These are phyloP conservation scores for Baryphthengus martii DNA, from an alignment of 2,113 vertebrate genomes.

Conservation along the genomic window DNA sequence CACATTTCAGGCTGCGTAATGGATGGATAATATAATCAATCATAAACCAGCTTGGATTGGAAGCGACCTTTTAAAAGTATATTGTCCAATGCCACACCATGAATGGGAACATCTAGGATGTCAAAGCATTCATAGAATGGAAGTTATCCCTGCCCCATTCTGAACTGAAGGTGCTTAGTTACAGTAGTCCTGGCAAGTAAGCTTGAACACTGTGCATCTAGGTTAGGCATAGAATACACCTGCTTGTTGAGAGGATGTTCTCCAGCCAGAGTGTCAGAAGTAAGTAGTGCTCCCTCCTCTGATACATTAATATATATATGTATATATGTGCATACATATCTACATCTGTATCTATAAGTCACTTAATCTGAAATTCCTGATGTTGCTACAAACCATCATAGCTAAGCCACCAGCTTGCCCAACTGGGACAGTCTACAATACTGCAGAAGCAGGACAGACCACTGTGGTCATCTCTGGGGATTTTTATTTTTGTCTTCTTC, in stretches of 20 bases:
- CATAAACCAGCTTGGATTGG: background rate
- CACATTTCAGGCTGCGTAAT: background rate
- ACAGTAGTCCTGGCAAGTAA: background rate
- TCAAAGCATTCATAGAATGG: background rate
- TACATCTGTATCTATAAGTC: background rate
- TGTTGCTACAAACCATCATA: background rate
- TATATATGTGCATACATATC: background rate
- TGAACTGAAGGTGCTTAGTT: background rate
- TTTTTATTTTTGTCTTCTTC: background rate
- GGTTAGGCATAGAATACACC: background rate
- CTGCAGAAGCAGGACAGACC: background rate
- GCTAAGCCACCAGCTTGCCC: background rate
- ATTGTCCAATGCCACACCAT: accelerated
- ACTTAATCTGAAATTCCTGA: background rate
- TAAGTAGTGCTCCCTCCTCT: background rate
- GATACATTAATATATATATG: background rate
- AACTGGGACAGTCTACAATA: background rate
- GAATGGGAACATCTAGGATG: background rate
- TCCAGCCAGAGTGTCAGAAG: background rate
- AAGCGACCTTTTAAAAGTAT: background rate
- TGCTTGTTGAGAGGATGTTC: background rate
- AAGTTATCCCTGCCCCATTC: background rate
- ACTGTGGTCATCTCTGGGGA: background rate
- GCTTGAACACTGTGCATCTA: background rate
- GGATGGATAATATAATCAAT: background rate